Conservation (phyloP, 1,140 invertebrate genomes). For the Drosophila auraria region DNA sequence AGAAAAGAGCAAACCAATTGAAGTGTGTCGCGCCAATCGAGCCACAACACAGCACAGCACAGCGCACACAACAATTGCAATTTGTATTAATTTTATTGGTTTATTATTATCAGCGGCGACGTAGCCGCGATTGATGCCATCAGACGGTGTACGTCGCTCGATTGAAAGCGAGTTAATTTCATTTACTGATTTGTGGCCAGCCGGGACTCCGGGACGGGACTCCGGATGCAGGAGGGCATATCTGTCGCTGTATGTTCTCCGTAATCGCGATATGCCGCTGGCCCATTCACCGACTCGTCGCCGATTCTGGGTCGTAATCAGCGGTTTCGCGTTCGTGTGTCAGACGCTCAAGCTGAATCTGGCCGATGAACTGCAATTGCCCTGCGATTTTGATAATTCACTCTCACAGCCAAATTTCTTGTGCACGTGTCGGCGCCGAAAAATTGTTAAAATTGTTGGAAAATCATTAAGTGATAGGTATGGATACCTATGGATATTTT, state of each 20-base stretch:
- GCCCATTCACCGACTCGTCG: slow-evolving; percentile 36
- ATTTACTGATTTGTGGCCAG: slow-evolving; percentile 50
- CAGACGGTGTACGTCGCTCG: slow-evolving; percentile 38
- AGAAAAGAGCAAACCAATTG: slow-evolving; percentile 63
- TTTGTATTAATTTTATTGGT: slow-evolving; percentile 79
- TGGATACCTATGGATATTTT: neutral
- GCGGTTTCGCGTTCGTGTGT: slow-evolving; percentile 8
- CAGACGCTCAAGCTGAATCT: slow-evolving; percentile 7
- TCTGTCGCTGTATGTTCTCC: neutral
- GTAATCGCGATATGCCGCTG: slow-evolving; percentile 26
- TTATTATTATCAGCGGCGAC: slow-evolving; percentile 67
- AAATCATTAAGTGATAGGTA: neutral
- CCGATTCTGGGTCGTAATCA: slow-evolving; percentile 32
- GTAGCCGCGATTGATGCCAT: slow-evolving; percentile 44
- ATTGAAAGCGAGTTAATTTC: slow-evolving; percentile 53
- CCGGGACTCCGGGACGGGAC: neutral
- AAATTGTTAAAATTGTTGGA: neutral
- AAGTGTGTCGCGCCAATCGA: slow-evolving; percentile 64
- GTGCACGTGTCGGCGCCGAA: slow-evolving; percentile 25
- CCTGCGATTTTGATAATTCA: slow-evolving; percentile 24
- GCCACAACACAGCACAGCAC: slow-evolving; percentile 21
- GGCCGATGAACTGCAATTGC: slow-evolving; percentile 58
- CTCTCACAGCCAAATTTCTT: slow-evolving; percentile 24
- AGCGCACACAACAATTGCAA: slow-evolving; percentile 68
- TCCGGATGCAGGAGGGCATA: neutral